These are phyloP conservation scores for Catagonus wagneri DNA, from an alignment of 2,113 vertebrate species.

Conservation along the genomic window DNA sequence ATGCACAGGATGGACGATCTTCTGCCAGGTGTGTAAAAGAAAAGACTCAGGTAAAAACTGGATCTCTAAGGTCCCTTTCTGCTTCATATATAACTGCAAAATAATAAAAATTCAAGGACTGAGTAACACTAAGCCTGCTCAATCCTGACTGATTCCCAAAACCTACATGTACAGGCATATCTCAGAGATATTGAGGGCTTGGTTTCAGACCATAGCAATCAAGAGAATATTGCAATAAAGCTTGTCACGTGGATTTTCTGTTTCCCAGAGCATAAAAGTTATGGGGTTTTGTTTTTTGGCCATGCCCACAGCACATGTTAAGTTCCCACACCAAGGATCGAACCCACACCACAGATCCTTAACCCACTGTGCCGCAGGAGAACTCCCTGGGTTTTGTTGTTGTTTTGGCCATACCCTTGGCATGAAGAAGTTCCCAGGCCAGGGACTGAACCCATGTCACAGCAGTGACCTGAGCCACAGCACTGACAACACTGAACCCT, in stretches of 20 bases:
- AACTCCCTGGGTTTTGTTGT: too few species aligned
- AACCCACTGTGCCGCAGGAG: too few species aligned
- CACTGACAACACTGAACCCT: too few species aligned
- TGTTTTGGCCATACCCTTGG: too few species aligned
- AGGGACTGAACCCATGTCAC: too few species aligned
- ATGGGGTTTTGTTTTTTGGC: too few species aligned
- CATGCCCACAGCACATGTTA: too few species aligned
- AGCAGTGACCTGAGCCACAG: too few species aligned
- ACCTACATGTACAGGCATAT: neutral
- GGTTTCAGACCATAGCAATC: neutral
- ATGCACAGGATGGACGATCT: neutral
- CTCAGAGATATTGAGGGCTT: neutral
- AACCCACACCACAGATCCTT: too few species aligned
- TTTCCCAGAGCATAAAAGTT: neutral
- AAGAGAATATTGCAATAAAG: neutral
- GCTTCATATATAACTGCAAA: conserved; percentile 31
- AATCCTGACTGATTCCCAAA: conserved; percentile 17
- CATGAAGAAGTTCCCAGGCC: too few species aligned
- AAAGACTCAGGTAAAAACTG: neutral
- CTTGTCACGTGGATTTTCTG: neutral
- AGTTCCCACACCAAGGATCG: too few species aligned
- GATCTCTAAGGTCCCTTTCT: neutral
- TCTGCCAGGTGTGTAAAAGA: neutral
- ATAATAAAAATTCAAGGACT: conserved; percentile 42
- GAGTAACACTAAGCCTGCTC: neutral